A percentile compares a stretch with the other conserved stretches of the same genome.
phyloP scores from a whole-genome alignment of 2,797 vertebrate genomes.

The Rhynchonycteris naso region DNA sequence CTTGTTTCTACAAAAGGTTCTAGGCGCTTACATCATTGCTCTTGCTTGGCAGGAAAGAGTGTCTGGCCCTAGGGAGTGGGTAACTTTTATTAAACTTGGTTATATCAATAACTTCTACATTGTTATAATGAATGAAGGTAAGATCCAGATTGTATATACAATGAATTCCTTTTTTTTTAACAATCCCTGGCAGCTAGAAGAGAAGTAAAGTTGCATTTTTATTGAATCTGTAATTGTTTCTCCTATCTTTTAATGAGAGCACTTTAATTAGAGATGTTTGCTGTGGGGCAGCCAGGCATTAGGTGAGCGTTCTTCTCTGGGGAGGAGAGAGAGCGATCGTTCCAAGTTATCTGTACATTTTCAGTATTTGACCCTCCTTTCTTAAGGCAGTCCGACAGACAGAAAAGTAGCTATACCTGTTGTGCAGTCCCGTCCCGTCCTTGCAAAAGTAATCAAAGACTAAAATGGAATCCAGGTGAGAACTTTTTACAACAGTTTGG shows the following conservation, averaged over 20 bases:
- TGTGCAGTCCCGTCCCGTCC: not conserved
- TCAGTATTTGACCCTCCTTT: constrained; percentile 6
- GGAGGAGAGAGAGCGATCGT: not conserved
- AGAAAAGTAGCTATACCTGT: constrained; percentile 10
- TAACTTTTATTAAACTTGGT: not conserved
- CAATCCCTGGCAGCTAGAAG: constrained; percentile 4
- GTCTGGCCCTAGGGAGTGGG: constrained; percentile 42
- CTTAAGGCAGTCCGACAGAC: constrained; percentile 30
- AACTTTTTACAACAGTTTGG: not conserved
- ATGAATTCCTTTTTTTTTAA: constrained; percentile 21
- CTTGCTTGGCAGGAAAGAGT: constrained; percentile 12
- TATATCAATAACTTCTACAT: not conserved
- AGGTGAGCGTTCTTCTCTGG: constrained; percentile 25
- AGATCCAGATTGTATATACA: not conserved
- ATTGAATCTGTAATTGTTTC: not conserved
- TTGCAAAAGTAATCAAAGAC: constrained; percentile 53
- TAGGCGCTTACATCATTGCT: constrained; percentile 5
- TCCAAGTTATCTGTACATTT: constrained; percentile 39
- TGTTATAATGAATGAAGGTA: not conserved
- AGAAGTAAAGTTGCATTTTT: constrained; percentile 26
- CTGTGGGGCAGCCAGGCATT: not conserved
- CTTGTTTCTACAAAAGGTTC: constrained; percentile 57
- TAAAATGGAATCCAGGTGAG: constrained; percentile 31
- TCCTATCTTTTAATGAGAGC: not conserved
- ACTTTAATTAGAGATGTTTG: constrained; percentile 3